phyloP scores from a whole-genome alignment of 1,140 invertebrate species.

The Melanaphis sacchari region DNA sequence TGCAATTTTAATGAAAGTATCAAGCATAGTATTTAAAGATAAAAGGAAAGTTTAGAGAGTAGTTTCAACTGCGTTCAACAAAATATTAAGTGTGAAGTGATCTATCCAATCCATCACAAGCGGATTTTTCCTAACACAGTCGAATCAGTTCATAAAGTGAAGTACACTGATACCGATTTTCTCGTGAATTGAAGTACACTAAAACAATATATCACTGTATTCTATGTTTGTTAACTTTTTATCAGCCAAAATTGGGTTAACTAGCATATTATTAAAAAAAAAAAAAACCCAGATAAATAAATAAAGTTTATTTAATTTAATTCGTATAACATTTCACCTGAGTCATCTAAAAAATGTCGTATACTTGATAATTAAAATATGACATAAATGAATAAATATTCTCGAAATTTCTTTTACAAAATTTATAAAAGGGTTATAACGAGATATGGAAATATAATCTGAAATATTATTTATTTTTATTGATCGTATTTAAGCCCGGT shows the following conservation, averaged over 20 bases:
- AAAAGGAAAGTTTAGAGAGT: not conserved
- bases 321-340: too few species aligned
- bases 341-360: too few species aligned
- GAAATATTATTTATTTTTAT: too few species aligned
- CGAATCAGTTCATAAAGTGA: not conserved
- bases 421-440: too few species aligned
- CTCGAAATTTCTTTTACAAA: too few species aligned
- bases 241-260: not conserved
- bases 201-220: not conserved
- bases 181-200: not conserved
- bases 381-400: too few species aligned
- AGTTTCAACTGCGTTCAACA: not conserved
- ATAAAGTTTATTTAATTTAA: not conserved
- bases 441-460: too few species aligned
- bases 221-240: not conserved
- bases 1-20: not conserved
- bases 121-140: not conserved
- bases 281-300: too few species aligned
- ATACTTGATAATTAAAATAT: too few species aligned
- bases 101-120: not conserved
- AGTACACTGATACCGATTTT: not conserved
- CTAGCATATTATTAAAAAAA: too few species aligned
- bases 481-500: too few species aligned
- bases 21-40: not conserved
- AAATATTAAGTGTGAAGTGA: not conserved